Evolutionary conservation across 2,113 vertebrate species (phyloP).

Genomic region (Haplochromis burtoni): DNA sequence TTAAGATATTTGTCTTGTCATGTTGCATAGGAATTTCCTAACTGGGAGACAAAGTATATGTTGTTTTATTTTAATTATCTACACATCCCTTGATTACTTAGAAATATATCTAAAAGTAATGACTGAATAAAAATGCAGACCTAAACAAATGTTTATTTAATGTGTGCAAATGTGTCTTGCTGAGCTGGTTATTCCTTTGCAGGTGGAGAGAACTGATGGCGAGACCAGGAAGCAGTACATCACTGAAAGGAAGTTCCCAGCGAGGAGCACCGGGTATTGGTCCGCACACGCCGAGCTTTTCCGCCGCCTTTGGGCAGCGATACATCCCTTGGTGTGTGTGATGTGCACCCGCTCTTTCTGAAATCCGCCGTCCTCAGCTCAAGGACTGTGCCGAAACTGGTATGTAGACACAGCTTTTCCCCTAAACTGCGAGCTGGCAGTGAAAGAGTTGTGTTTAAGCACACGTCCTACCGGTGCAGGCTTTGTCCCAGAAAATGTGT

Average conservation of each 20-base stretch:
- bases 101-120: not conserved
- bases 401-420: not conserved
- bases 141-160: not conserved
- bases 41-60: not conserved
- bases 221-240: not conserved
- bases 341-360: not conserved
- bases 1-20: not conserved
- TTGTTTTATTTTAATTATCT: not conserved
- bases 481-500: slow-evolving; percentile 23
- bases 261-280: slow-evolving; percentile 19
- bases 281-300: not conserved
- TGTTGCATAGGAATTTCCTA: not conserved
- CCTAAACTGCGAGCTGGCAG: not conserved
- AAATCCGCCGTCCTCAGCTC: not conserved
- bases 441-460: not conserved
- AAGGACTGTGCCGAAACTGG: not conserved
- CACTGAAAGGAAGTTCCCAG: not conserved
- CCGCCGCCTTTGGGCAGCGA: not conserved
- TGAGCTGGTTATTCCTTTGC: not conserved
- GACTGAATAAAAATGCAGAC: not conserved
- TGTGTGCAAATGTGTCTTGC: not conserved
- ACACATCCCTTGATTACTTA: not conserved
- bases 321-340: not conserved
- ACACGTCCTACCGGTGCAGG: not conserved
- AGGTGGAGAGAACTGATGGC: not conserved